Conservation (phyloP, 2,888 invertebrate species). For the Allolobophora icterica region DNA sequence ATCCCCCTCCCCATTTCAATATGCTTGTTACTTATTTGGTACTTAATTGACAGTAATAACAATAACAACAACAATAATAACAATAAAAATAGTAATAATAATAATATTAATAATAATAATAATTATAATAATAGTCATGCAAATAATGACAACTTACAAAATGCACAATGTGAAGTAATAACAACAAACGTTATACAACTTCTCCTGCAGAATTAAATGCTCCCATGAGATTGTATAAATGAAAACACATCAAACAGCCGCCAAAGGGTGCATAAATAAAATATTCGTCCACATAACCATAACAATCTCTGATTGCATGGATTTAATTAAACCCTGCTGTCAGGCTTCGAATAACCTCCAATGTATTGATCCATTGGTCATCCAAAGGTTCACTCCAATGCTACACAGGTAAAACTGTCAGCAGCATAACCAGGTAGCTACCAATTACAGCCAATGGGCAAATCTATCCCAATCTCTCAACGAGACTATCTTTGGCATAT, state of each 20-base stretch:
- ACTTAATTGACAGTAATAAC: too few species aligned
- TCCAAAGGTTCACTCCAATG: neutral
- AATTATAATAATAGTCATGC: too few species aligned
- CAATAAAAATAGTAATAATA: too few species aligned
- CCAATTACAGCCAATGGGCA: neutral
- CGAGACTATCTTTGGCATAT: neutral
- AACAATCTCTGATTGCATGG: neutral
- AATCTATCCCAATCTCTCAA: neutral
- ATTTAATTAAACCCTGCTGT: constrained; percentile 2
- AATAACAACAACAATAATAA: too few species aligned
- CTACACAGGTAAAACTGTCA: neutral
- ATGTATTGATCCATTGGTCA: neutral
- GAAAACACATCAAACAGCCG: neutral
- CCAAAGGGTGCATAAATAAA: neutral
- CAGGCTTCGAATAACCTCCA: neutral
- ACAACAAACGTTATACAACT: too few species aligned
- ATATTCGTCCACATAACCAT: neutral
- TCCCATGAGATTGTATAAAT: neutral
- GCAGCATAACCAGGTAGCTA: neutral
- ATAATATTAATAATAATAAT: too few species aligned
- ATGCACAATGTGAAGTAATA: too few species aligned
- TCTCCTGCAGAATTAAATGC: neutral
- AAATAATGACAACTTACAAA: too few species aligned
- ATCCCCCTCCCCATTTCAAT: too few species aligned
- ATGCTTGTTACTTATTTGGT: too few species aligned